Evolutionary conservation across 2,888 invertebrate species (phyloP).

Genomic region (Phaedon cochleariae): DNA sequence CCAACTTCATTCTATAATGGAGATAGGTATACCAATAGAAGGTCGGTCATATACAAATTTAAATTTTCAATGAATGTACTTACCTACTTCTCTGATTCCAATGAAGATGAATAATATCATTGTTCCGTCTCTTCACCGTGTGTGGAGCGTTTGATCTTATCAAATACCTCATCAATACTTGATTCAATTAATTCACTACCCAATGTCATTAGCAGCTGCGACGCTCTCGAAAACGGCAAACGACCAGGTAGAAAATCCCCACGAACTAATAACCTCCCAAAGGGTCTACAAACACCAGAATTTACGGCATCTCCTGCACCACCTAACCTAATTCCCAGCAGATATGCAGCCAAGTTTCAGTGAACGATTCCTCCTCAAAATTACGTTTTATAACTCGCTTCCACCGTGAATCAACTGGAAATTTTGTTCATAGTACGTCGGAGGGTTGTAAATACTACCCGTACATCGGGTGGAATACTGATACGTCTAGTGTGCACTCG

Average conservation of each 20-base stretch:
- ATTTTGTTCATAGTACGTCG: constrained; percentile 35
- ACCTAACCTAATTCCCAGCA: constrained; percentile 6
- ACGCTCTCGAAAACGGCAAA: constrained; percentile 7
- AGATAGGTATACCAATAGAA: too few species aligned
- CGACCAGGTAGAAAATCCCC: constrained; percentile 14
- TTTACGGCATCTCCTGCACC: constrained; percentile 10
- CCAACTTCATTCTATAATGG: too few species aligned
- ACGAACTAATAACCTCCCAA: constrained; percentile 19
- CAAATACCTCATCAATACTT: constrained; percentile 11
- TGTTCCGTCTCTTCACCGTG: too few species aligned
- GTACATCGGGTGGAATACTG: constrained; percentile 22
- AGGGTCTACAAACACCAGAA: constrained; percentile 13
- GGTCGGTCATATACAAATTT: too few species aligned
- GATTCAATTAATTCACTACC: constrained; percentile 11
- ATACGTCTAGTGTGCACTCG: constrained; percentile 1
- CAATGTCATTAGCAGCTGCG: constrained; percentile 18
- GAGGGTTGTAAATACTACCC: constrained; percentile 30
- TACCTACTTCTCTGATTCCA: too few species aligned
- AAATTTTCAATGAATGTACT: too few species aligned
- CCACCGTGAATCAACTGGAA: constrained; percentile 27
- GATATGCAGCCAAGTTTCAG: constrained; percentile 25
- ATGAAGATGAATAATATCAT: too few species aligned
- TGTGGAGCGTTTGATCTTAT: not conserved
- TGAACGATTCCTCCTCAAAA: constrained; percentile 30
- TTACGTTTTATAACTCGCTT: constrained; percentile 31